Evolutionary conservation across 2,888 invertebrate genomes (phyloP).

Genomic region (Trichogramma evanescens): DNA sequence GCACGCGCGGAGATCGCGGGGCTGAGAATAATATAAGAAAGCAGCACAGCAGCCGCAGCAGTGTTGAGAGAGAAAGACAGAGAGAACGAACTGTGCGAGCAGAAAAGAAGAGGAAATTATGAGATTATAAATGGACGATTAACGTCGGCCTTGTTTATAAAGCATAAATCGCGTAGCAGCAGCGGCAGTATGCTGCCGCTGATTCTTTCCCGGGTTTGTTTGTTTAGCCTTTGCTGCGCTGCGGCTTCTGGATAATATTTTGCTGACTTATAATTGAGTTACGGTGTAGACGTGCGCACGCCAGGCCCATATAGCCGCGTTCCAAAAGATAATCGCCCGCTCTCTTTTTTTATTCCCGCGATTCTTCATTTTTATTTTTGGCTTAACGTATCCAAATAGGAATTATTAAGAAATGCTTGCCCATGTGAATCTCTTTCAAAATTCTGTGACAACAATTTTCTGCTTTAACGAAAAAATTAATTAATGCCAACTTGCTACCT

Average conservation of each 20-base stretch:
- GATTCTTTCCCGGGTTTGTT: not conserved
- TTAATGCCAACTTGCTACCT: no score
- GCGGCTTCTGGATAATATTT: conserved; percentile 16
- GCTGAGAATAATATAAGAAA: not conserved
- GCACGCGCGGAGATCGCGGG: not conserved
- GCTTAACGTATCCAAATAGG: no score
- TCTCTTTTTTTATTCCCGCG: no score
- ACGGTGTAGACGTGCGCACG: not conserved
- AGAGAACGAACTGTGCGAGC: not conserved
- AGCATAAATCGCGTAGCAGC: conserved; percentile 16
- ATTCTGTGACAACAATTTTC: no score
- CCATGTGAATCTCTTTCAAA: no score
- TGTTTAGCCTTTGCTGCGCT: conserved; percentile 8
- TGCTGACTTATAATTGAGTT: conserved; percentile 15
- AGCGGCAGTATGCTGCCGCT: no score
- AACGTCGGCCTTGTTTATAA: conserved; percentile 24
- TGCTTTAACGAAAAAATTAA: no score
- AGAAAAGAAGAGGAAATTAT: conserved; percentile 14
- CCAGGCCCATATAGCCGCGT: not conserved
- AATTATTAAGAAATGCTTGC: no score
- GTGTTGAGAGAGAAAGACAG: not conserved
- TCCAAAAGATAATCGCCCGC: no score
- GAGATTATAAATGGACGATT: conserved; percentile 25
- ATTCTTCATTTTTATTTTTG: no score
- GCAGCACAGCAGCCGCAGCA: no score